Conservation (phyloP, 1,140 invertebrate species). For the Heliconius nattereri region DNA sequence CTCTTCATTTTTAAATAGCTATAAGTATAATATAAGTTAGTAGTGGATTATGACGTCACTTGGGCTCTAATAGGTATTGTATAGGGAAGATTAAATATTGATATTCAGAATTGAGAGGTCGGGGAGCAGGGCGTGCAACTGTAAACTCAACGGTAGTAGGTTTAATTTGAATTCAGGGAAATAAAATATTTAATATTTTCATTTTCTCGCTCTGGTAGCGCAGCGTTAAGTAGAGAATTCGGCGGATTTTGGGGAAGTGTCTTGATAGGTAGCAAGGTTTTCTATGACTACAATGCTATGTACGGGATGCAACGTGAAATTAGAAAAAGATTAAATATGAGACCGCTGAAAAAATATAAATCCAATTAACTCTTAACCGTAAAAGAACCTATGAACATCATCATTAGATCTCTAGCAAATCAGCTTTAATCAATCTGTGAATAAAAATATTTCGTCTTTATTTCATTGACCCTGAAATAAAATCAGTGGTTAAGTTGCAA, state of each 20-base stretch:
- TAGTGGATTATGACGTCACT: background rate
- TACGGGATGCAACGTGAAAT: too few species aligned
- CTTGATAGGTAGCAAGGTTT: background rate
- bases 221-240: background rate
- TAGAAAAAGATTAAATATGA: too few species aligned
- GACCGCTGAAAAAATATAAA: too few species aligned
- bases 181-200: background rate
- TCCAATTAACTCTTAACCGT: too few species aligned
- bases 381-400: too few species aligned
- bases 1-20: conserved; percentile 6
- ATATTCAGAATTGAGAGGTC: too few species aligned
- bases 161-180: background rate
- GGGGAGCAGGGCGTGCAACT: background rate
- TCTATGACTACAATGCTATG: too few species aligned
- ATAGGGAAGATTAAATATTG: background rate
- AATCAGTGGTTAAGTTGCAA: background rate
- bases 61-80: background rate
- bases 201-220: background rate
- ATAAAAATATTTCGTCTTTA: background rate
- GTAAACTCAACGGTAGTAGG: background rate
- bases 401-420: too few species aligned
- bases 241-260: background rate
- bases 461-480: background rate
- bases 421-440: too few species aligned
- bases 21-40: too few species aligned